phyloP scores from a whole-genome alignment of 1,140 invertebrate genomes.

The Macrotrachela quadricornifera region DNA sequence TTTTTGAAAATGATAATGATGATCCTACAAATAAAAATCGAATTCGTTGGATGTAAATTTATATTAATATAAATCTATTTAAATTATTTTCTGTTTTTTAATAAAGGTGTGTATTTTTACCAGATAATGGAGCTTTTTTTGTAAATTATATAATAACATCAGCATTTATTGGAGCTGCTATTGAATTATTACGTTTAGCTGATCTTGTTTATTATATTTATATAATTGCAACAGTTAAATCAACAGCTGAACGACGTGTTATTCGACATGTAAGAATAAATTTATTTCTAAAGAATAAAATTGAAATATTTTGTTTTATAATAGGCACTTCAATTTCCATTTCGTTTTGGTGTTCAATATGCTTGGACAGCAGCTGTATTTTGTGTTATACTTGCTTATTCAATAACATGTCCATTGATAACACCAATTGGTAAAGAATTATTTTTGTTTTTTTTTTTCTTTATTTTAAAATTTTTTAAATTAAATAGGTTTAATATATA shows the following conservation, averaged over 20 bases:
- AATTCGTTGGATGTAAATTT: not conserved
- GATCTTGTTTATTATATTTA: slow-evolving; percentile 60
- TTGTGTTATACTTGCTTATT: slow-evolving; percentile 71
- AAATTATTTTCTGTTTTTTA: not conserved
- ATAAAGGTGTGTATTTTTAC: slow-evolving; percentile 61
- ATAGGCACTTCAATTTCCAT: not conserved
- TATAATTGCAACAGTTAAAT: slow-evolving; percentile 36
- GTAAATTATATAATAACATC: slow-evolving; percentile 90
- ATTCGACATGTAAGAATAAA: slow-evolving; percentile 44
- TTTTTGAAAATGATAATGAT: not conserved
- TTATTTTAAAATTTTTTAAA: too few relatives aligned
- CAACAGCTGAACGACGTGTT: slow-evolving; percentile 60
- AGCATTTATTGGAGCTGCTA: slow-evolving; percentile 64
- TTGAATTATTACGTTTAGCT: slow-evolving; percentile 69
- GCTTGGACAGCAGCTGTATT: slow-evolving; percentile 82
- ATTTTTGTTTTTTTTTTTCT: too few relatives aligned
- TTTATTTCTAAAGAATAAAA: not conserved
- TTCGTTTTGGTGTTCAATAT: slow-evolving; percentile 59
- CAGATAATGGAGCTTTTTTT: slow-evolving; percentile 86
- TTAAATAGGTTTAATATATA: slow-evolving; percentile 45
- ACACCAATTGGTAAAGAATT: slow-evolving; percentile 50
- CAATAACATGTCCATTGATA: slow-evolving; percentile 71
- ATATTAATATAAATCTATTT: too few relatives aligned
- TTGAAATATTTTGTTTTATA: too few relatives aligned
- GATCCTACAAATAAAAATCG: not conserved